Evolutionary conservation across 2,888 invertebrate species (phyloP), one percentile per base, ranked within the genome.

Genomic region (Dendrolimus houi): DNA sequence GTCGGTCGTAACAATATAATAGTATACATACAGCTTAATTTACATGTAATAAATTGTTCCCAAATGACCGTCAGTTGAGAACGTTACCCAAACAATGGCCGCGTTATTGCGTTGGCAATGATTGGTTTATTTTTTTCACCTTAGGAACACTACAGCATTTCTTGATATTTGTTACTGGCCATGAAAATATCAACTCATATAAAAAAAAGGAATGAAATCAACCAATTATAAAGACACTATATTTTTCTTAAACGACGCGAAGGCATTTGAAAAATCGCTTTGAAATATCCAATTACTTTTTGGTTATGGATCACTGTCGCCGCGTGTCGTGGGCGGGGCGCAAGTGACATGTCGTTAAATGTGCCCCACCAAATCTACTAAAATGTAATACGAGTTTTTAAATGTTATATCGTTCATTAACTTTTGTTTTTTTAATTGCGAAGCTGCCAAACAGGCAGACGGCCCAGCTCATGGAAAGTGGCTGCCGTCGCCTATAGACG

Each of bases 301-400:
- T 47, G 47, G 47, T 47, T 47, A 47, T 47, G 47, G 47, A 47
- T 47, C 29, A 29, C 29, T 52, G 52, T 55, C 58, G n/a, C 47
- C 47, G 47, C 47, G 12, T 47, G 47, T 47, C 47, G 68, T 75
- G 77, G 85, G 84, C 80, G 84, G 74, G 59, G 58, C 70, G 14
- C 57, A 56, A 64, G 71, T 76, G 83, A 79, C 81, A 78, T 74
- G 75, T 79, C 75, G 71, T 75, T 76, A 75, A 75, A 78, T 70
- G 70, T 75, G 75, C 71, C 73, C 74, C 68, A 70, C 71, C 74
- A 72, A 71, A 74, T 64, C 67, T 74, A 70, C 70, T 72, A 70
- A 47, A 8, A 47, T 29, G 47, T 47, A 47, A 47, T 47, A 47
- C 29, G 6, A 29, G 29, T 47, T 47, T 47, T 47, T 47, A 47